Conservation (phyloP, 2,888 invertebrate species). For the Caenorhabditis angaria region DNA sequence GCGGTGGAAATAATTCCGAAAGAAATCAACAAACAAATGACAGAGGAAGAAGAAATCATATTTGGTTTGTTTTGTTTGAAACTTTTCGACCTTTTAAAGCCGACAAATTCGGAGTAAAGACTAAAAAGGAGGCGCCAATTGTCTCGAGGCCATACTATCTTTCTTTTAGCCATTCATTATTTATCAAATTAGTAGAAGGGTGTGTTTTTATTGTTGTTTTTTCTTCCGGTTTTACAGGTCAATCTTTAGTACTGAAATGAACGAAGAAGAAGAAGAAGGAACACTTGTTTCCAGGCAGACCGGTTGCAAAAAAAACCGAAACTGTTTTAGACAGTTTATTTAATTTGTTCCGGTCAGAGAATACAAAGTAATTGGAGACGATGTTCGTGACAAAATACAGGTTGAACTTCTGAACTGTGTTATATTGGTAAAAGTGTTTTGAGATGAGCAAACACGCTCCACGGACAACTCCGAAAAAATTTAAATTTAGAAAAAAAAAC, state of each 20-base stretch:
- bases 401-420: not conserved
- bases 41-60: not conserved
- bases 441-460: no score
- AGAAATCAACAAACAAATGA: not conserved
- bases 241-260: not conserved
- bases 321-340: not conserved
- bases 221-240: not conserved
- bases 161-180: no score
- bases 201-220: not conserved
- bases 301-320: not conserved
- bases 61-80: not conserved
- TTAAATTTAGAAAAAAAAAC: no score
- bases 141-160: not conserved
- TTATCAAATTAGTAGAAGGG: constrained; percentile 2
- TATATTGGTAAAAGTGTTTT: no score
- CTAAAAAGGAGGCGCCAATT: not conserved
- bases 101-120: not conserved
- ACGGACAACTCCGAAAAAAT: no score
- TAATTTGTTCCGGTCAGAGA: constrained; percentile 4
- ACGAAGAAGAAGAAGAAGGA: no score
- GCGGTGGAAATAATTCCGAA: not conserved
- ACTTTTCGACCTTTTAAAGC: not conserved
- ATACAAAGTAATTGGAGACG: no score
- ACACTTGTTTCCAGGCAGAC: constrained; percentile 1
- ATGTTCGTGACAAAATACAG: not conserved